phyloP scores from a whole-genome alignment of 2,797 vertebrate species.

The Pseudochirops cupreus region DNA sequence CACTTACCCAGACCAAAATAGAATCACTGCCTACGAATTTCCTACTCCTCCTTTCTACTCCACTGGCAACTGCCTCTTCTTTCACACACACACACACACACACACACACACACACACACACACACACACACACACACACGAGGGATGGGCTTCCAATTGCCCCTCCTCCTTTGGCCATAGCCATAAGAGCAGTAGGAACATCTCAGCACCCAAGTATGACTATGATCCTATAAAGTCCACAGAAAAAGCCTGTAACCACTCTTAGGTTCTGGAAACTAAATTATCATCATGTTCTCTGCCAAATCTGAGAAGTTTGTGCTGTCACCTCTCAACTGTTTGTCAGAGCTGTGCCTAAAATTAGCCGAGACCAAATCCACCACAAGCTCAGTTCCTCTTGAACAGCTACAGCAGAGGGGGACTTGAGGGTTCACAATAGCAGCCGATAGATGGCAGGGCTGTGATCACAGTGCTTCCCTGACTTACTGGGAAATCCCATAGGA shows the following conservation, averaged over 20 bases:
- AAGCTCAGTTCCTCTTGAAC: neutral
- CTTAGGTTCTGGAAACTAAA: neutral
- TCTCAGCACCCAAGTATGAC: slow-evolving; percentile 35
- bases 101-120: neutral
- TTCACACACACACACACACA: neutral
- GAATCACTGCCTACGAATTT: neutral
- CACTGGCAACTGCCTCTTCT: neutral
- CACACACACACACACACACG: neutral
- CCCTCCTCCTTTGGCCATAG: neutral
- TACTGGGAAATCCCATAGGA: neutral
- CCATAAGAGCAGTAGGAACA: neutral
- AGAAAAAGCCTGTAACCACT: neutral
- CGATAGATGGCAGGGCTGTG: neutral
- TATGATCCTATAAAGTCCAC: neutral
- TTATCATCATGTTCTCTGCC: neutral
- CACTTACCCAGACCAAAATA: neutral
- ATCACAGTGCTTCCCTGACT: neutral
- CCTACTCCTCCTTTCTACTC: slow-evolving; percentile 23
- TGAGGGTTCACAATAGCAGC: neutral
- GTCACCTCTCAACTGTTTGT: neutral
- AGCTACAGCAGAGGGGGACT: neutral
- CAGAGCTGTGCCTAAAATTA: neutral
- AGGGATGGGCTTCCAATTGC: neutral
- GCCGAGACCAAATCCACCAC: neutral
- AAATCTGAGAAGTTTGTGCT: neutral